Evolutionary conservation across 2,113 vertebrate species (phyloP).

Genomic region (Misgurnus mizolepis): DNA sequence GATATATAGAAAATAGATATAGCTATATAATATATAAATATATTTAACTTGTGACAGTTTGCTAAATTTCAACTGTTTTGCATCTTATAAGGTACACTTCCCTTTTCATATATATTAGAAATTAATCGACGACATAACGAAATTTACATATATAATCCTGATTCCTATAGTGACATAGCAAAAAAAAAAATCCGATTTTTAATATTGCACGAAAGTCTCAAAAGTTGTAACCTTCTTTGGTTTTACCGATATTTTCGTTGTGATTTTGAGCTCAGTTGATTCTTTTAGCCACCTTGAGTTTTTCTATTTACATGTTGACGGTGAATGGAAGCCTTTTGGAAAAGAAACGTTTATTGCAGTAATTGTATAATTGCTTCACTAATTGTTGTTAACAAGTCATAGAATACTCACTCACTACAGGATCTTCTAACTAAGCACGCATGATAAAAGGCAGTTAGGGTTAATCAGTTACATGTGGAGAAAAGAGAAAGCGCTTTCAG

Average conservation of each 20-base stretch:
- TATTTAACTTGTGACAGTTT: too few relatives aligned
- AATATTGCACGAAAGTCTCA: too few relatives aligned
- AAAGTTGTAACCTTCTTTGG: too few relatives aligned
- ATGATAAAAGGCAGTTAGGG: slow-evolving; percentile 68
- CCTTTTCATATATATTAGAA: neutral
- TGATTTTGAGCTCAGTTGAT: neutral
- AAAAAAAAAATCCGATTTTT: too few relatives aligned
- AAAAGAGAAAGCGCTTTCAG: slow-evolving; percentile 63
- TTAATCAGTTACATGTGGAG: slow-evolving; percentile 76
- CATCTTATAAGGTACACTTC: neutral
- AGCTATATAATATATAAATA: too few relatives aligned
- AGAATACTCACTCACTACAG: slow-evolving; percentile 74
- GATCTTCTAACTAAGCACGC: slow-evolving; percentile 61
- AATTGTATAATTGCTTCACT: slow-evolving; percentile 80
- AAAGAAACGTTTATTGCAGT: slow-evolving; percentile 77
- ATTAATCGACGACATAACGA: too few relatives aligned
- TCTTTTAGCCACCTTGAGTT: slow-evolving; percentile 34
- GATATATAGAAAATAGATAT: too few relatives aligned
- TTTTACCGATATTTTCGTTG: neutral
- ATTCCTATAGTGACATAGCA: too few relatives aligned
- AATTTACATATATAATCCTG: too few relatives aligned
- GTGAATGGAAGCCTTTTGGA: slow-evolving; percentile 44
- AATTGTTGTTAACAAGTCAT: slow-evolving; percentile 81
- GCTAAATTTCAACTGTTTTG: too few relatives aligned
- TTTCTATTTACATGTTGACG: slow-evolving; percentile 73